phyloP scores from a whole-genome alignment of 2,888 invertebrate species.

The Agriopis marginaria region DNA sequence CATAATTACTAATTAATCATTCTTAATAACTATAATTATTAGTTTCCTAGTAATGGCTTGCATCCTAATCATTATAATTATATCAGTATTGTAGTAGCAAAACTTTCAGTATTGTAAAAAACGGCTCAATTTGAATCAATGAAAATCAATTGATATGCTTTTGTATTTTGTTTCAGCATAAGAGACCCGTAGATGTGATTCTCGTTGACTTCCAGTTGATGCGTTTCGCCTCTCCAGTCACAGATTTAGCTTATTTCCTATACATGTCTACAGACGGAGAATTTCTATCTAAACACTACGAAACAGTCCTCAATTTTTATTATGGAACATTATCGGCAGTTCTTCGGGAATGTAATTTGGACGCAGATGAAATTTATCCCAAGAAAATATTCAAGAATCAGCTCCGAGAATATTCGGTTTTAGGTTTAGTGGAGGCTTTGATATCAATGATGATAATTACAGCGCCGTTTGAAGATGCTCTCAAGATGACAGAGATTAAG shows the following conservation, averaged over 20 bases:
- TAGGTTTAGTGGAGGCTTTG: slow-evolving; percentile 73
- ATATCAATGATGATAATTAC: slow-evolving; percentile 78
- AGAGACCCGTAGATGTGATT: slow-evolving; percentile 65
- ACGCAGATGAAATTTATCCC: slow-evolving; percentile 65
- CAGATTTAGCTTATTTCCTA: slow-evolving; percentile 70
- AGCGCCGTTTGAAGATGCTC: slow-evolving; percentile 66
- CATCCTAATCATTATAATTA: too few species aligned
- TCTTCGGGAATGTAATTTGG: slow-evolving; percentile 65
- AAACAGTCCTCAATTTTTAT: slow-evolving; percentile 64
- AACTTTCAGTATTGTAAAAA: too few species aligned
- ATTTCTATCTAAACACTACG: slow-evolving; percentile 63
- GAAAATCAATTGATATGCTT: background rate
- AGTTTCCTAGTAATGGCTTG: too few species aligned
- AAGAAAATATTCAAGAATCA: slow-evolving; percentile 62
- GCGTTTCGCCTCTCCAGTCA: slow-evolving; percentile 69
- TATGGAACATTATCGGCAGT: slow-evolving; percentile 69
- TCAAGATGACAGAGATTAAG: slow-evolving; percentile 70
- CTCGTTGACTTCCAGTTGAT: slow-evolving; percentile 69
- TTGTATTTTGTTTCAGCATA: slow-evolving; percentile 57
- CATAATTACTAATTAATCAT: too few species aligned
- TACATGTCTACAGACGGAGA: slow-evolving; percentile 68
- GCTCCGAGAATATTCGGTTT: slow-evolving; percentile 66
- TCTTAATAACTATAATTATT: too few species aligned
- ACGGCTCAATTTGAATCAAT: background rate
- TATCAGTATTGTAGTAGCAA: background rate